Percentiles rank a stretch among this genome's conserved stretches.
These are phyloP conservation scores for Gymnothorax reevesii DNA, from an alignment of 2,797 vertebrate genomes.

Conservation along the genomic window DNA sequence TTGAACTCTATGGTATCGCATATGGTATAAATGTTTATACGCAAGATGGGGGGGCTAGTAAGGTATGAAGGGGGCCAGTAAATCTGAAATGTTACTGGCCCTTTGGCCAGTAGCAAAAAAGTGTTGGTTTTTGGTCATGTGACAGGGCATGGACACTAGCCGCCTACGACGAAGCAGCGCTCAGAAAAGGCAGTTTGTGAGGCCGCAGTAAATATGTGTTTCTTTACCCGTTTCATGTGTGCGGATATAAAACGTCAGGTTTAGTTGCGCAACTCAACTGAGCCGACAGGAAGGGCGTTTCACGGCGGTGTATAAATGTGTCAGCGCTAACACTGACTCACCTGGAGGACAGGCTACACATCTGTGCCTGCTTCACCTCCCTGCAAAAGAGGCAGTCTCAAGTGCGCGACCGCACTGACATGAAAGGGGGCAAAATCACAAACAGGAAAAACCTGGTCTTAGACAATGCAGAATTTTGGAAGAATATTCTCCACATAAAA, in stretches of 20 bases:
- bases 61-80: too few species aligned
- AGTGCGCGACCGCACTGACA: too few species aligned
- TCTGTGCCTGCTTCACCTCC: not conserved
- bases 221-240: slow-evolving; percentile 54
- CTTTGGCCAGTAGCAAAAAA: too few species aligned
- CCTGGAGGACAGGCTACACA: not conserved
- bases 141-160: slow-evolving; percentile 59
- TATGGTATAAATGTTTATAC: too few species aligned
- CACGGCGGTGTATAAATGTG: slow-evolving; percentile 56
- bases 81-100: too few species aligned
- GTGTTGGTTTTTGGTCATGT: too few species aligned
- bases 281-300: slow-evolving; percentile 57
- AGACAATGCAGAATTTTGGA: too few species aligned
- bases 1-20: too few species aligned
- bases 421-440: too few species aligned
- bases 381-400: not conserved
- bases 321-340: slow-evolving; percentile 62
- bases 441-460: too few species aligned
- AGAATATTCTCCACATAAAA: too few species aligned
- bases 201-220: slow-evolving; percentile 56
- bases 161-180: slow-evolving; percentile 50
- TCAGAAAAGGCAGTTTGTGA: slow-evolving; percentile 54
- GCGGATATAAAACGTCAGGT: slow-evolving; percentile 50
- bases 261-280: not conserved
- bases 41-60: too few species aligned